Evolutionary conservation across 2,888 invertebrate genomes (phyloP).

Genomic region (Cheilosia soror): DNA sequence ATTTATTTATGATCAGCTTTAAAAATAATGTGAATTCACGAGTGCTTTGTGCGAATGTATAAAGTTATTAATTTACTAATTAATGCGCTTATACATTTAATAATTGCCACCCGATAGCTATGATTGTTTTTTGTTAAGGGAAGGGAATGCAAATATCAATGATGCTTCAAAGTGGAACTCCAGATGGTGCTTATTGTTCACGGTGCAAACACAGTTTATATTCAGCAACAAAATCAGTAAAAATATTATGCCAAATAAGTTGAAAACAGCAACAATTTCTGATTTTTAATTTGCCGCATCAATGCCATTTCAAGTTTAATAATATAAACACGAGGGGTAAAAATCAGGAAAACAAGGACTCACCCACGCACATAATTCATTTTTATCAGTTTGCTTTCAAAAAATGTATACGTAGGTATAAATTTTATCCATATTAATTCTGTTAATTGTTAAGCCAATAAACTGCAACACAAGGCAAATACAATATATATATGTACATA

Average conservation of each 20-base stretch:
- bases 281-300: slow-evolving; percentile 58
- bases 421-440: slow-evolving; percentile 63
- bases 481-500: neutral
- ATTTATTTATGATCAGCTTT: slow-evolving; percentile 7
- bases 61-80: slow-evolving; percentile 50
- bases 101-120: slow-evolving; percentile 7
- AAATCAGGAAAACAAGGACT: neutral
- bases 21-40: slow-evolving; percentile 1
- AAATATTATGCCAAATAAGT: slow-evolving; percentile 8
- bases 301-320: slow-evolving; percentile 52
- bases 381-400: slow-evolving; percentile 50
- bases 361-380: slow-evolving; percentile 17
- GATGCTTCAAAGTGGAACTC: slow-evolving; percentile 45
- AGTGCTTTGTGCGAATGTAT: neutral
- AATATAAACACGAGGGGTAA: slow-evolving; percentile 20
- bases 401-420: slow-evolving; percentile 39
- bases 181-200: slow-evolving; percentile 46
- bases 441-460: slow-evolving; percentile 72
- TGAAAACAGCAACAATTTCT: slow-evolving; percentile 12
- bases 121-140: slow-evolving; percentile 4
- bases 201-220: slow-evolving; percentile 6
- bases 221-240: slow-evolving; percentile 28
- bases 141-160: neutral
- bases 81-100: slow-evolving; percentile 23
- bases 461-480: slow-evolving; percentile 19